phyloP scores from a whole-genome alignment of 2,797 vertebrate genomes.

The Acipenser transmontanus region DNA sequence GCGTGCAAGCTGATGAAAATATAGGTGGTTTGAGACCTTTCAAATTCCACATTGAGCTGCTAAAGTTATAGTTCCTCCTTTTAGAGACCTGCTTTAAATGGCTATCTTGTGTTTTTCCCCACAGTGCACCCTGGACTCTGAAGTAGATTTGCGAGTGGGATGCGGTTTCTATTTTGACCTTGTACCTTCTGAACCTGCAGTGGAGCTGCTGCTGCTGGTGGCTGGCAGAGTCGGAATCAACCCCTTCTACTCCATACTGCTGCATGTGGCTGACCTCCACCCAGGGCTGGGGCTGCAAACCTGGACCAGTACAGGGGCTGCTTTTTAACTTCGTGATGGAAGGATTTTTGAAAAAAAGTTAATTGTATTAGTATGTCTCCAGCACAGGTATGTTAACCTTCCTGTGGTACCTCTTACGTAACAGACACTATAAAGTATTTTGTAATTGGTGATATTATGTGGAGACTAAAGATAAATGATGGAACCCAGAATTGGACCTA shows the following conservation, averaged over 20 bases:
- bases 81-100: not conserved
- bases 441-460: too few species aligned
- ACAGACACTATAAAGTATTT: too few species aligned
- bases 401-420: too few species aligned
- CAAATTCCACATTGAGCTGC: too few species aligned
- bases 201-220: constrained; percentile 74
- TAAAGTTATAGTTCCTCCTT: not conserved
- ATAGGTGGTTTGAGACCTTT: too few species aligned
- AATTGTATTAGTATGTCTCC: too few species aligned
- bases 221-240: constrained; percentile 95
- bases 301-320: constrained; percentile 68
- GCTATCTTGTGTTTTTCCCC: constrained; percentile 14
- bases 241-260: constrained; percentile 87
- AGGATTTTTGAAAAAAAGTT: too few species aligned
- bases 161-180: constrained; percentile 93
- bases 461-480: too few species aligned
- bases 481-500: not conserved
- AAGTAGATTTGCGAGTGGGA: constrained; percentile 79
- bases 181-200: constrained; percentile 60
- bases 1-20: too few species aligned
- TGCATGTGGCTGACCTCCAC: constrained; percentile 75
- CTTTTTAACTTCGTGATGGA: constrained; percentile 72
- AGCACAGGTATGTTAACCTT: too few species aligned
- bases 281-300: constrained; percentile 51
- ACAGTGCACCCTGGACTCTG: constrained; percentile 75